phyloP scores from a whole-genome alignment of 2,888 invertebrate species.

The Temnothorax rugatulus region DNA sequence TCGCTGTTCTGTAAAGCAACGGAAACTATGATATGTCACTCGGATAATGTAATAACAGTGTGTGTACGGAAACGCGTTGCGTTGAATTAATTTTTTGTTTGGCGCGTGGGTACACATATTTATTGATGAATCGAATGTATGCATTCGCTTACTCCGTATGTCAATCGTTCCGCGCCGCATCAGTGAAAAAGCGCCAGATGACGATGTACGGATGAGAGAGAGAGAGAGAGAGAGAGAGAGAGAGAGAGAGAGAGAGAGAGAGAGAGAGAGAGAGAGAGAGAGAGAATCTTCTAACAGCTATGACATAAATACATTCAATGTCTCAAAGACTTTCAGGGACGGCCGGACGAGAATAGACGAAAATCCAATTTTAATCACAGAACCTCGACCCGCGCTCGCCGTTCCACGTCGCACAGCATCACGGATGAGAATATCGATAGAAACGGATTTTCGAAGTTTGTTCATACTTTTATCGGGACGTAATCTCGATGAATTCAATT shows the following conservation, averaged over 20 bases:
- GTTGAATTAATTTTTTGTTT: slow-evolving; percentile 23
- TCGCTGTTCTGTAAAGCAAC: not conserved
- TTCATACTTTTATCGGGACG: not conserved
- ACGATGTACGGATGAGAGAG: not conserved
- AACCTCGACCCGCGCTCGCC: slow-evolving; percentile 66
- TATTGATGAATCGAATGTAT: slow-evolving; percentile 25
- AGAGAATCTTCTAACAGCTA: slow-evolving; percentile 34
- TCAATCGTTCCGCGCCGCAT: not conserved
- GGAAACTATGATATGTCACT: not conserved
- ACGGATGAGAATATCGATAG: slow-evolving; percentile 44
- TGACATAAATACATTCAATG: slow-evolving; percentile 68
- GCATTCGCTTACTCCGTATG: not conserved
- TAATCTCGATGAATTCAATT: slow-evolving; percentile 15
- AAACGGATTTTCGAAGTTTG: slow-evolving; percentile 40
- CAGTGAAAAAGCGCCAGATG: slow-evolving; percentile 28
- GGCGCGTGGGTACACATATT: not conserved
- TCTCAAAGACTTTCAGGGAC: slow-evolving; percentile 76
- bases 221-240: not conserved
- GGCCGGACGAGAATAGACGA: slow-evolving; percentile 73
- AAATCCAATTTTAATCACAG: slow-evolving; percentile 77
- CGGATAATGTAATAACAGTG: not conserved
- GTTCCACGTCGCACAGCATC: slow-evolving; percentile 34
- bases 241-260: not conserved
- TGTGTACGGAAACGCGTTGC: slow-evolving; percentile 1
- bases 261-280: not conserved